Conservation (phyloP, 2,888 invertebrate genomes). For the Euproctis similis region DNA sequence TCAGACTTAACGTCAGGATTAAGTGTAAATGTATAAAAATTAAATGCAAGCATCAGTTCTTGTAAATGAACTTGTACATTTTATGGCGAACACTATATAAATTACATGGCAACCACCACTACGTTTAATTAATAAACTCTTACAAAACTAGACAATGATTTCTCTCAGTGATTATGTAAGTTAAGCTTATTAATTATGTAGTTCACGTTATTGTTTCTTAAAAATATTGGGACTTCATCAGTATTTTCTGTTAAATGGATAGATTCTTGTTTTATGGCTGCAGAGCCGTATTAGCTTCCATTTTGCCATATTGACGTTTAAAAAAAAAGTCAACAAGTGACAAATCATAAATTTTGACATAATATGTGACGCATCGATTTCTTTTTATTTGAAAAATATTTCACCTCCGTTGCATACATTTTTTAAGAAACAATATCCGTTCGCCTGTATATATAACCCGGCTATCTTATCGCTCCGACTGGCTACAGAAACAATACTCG, state of each 20-base stretch:
- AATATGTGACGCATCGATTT: too few species aligned
- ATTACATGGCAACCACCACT: slow-evolving; percentile 51
- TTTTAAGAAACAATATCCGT: slow-evolving; percentile 27
- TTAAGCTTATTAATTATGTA: slow-evolving; percentile 38
- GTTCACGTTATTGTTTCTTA: slow-evolving; percentile 19
- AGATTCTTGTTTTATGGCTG: too few species aligned
- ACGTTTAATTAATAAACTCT: slow-evolving; percentile 44
- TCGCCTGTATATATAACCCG: slow-evolving; percentile 44
- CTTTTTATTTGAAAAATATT: too few species aligned
- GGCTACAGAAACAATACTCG: too few species aligned
- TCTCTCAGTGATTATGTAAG: slow-evolving; percentile 55
- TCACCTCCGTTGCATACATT: slow-evolving; percentile 6
- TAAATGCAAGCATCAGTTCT: slow-evolving; percentile 57
- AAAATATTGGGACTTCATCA: too few species aligned
- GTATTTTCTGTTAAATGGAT: too few species aligned
- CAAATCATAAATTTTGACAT: too few species aligned
- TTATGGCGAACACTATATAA: slow-evolving; percentile 23
- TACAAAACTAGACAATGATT: slow-evolving; percentile 57
- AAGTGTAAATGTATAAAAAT: slow-evolving; percentile 50
- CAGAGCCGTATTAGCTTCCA: too few species aligned
- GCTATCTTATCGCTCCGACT: slow-evolving; percentile 49
- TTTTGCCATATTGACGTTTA: too few species aligned
- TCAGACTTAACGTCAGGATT: slow-evolving; percentile 35
- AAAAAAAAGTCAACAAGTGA: too few species aligned
- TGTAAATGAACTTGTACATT: slow-evolving; percentile 33